phyloP scores from a whole-genome alignment of 2,113 vertebrate species.

The Neodontobutis hainanensis region DNA sequence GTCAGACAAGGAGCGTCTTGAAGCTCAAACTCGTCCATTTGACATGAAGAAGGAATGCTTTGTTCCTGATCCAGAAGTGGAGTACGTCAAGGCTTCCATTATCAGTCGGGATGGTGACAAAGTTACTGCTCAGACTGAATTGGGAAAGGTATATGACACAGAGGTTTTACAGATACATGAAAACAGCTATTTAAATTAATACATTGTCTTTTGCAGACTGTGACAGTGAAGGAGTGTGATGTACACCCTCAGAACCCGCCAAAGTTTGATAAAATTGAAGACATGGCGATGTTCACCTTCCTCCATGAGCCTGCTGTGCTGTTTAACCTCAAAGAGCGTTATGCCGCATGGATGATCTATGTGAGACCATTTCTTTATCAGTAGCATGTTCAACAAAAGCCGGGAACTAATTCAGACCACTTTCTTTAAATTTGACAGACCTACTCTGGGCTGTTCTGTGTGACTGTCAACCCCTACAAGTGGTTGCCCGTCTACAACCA shows the following conservation, averaged over 20 bases:
- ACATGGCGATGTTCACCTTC: constrained; percentile 94
- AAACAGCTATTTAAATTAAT: no score
- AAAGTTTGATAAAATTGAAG: constrained; percentile 92
- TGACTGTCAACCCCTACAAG: constrained; percentile 92
- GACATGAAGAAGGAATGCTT: constrained; percentile 83
- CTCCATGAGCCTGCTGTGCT: constrained; percentile 88
- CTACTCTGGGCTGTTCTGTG: constrained; percentile 85
- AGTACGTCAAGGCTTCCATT: constrained; percentile 79
- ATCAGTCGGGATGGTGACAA: constrained; percentile 80
- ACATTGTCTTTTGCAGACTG: constrained; percentile 62
- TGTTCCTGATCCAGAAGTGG: constrained; percentile 78
- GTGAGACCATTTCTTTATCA: constrained; percentile 72
- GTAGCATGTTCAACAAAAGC: no score
- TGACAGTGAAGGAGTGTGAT: constrained; percentile 81
- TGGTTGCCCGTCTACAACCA: constrained; percentile 89
- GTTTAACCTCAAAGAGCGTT: constrained; percentile 89
- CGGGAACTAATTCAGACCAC: no score
- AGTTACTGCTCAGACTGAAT: constrained; percentile 76
- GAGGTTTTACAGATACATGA: no score
- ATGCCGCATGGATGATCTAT: constrained; percentile 88
- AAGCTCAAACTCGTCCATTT: constrained; percentile 70
- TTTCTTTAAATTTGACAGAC: constrained; percentile 48
- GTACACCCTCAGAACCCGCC: constrained; percentile 88
- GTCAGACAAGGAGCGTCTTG: constrained; percentile 81
- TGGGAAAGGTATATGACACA: constrained; percentile 73